Base-by-base conservation (phyloP, 2,888 invertebrate species). In the Drosophila acutilabella region DNA sequence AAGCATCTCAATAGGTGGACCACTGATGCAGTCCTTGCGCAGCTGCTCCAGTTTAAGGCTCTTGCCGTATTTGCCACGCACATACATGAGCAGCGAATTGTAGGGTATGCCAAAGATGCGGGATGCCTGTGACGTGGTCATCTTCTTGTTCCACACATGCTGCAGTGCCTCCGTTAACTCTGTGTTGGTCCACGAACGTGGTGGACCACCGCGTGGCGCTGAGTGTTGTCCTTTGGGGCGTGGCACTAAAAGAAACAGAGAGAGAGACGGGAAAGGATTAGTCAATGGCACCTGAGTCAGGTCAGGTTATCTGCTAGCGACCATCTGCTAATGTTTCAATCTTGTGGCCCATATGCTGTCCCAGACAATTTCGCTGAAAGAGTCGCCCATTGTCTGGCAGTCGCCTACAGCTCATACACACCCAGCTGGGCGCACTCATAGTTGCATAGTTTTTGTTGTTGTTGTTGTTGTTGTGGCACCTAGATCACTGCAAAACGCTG, bases 111-210 rank as follows among this genome's bases (percentile, higher is more conserved):
- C 97, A 93, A 97, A 97, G 91, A 97, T 96, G 73, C 97, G 93
- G 23, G 97, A 97, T 10, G 97, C 97, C 92, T 97, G 97, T 89
- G 97, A 97, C 47, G 97, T 97, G 73, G 97, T 97, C 97, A 97
- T 97, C 92, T 97, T 97, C 91, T 97, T 97, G 93, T 97, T 97
- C 97, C 97, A 97, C n/a, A 97, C 97, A 92, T 97, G 97, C 90
- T 97, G 97, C 57, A 97, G 94, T 2, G 97, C 97, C 93, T 97
- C 96, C 56, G 97, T 97, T 56, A 97, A 94, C 90, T 97, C 97
- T 40, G 96, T 96, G 93, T 97, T 97, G 71, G 97, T 97, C 97
- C 97, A 97, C 1, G 97, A 97, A 59, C 97, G 94, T 0, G 97
- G 97, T 11, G 97, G 97, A 11, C 97, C 97, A 23, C 97, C 97